These are phyloP conservation scores for Pseudachorutes palmiensis DNA, from an alignment of 1,140 invertebrate species.

Conservation along the genomic window DNA sequence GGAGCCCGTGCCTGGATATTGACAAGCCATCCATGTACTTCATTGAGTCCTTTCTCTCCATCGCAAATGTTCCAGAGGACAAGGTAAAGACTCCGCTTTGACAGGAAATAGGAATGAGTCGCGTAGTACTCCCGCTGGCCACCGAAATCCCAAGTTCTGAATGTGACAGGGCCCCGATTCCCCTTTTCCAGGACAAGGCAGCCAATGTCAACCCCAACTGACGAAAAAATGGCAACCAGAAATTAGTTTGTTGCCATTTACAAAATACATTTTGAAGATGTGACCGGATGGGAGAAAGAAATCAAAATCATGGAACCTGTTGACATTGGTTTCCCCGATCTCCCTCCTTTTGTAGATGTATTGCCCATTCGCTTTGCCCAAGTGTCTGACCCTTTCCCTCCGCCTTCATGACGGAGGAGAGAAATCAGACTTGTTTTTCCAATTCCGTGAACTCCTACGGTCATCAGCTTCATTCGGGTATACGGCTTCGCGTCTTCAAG, in stretches of 20 bases:
- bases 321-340: constrained; percentile 44
- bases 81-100: constrained; percentile 87
- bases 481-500: constrained; percentile 86
- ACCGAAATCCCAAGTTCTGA: constrained; percentile 99
- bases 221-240: too few species aligned
- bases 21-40: constrained; percentile 88
- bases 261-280: too few species aligned
- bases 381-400: constrained; percentile 57
- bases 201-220: constrained; percentile 93
- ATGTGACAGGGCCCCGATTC: constrained; percentile 79
- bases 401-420: constrained; percentile 75
- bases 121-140: constrained; percentile 94
- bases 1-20: constrained; percentile 90
- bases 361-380: constrained; percentile 87
- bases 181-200: constrained; percentile 85
- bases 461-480: constrained; percentile 93
- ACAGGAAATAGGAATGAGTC: constrained; percentile 97
- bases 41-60: constrained; percentile 79
- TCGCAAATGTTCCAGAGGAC: constrained; percentile 93
- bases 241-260: too few species aligned
- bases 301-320: too few species aligned
- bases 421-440: constrained; percentile 90
- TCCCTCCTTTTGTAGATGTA: constrained; percentile 46
- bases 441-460: constrained; percentile 84
- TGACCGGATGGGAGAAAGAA: too few species aligned